Percentiles rank a stretch among this genome's conserved stretches.
Evolutionary conservation across 2,113 vertebrate species (phyloP).

Genomic region (Austrofundulus limnaeus): DNA sequence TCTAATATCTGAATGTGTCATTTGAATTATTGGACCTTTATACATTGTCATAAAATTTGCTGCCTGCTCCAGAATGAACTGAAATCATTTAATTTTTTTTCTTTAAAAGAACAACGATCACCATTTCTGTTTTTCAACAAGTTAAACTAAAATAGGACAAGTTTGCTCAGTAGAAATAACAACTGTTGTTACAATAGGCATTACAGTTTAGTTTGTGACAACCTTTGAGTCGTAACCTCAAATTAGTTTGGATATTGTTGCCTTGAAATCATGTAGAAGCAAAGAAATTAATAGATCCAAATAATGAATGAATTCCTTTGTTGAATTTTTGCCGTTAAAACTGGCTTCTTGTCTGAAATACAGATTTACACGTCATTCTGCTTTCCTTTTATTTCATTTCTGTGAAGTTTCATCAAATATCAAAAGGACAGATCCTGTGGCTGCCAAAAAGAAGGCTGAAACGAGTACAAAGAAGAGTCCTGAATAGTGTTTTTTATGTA

Average conservation of each 20-base stretch:
- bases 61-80: not conserved
- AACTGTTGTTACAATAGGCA: too few species aligned
- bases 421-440: not conserved
- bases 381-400: not conserved
- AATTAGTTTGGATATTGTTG: slow-evolving; percentile 1
- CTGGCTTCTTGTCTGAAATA: not conserved
- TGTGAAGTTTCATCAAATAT: not conserved
- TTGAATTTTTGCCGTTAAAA: not conserved
- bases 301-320: not conserved
- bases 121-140: too few species aligned
- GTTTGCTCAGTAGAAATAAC: too few species aligned
- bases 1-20: too few species aligned
- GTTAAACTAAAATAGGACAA: too few species aligned
- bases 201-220: not conserved
- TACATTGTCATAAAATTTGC: not conserved
- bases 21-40: too few species aligned
- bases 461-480: not conserved
- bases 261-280: not conserved
- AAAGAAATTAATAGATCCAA: not conserved
- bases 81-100: not conserved
- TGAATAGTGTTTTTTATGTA: not conserved
- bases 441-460: not conserved
- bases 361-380: not conserved
- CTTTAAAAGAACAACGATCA: not conserved
- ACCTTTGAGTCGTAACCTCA: not conserved